Percentiles rank a stretch among this genome's conserved stretches.
These are phyloP conservation scores for Xiphorhynchus elegans DNA, from an alignment of 2,113 vertebrate species.

Conservation along the genomic window DNA sequence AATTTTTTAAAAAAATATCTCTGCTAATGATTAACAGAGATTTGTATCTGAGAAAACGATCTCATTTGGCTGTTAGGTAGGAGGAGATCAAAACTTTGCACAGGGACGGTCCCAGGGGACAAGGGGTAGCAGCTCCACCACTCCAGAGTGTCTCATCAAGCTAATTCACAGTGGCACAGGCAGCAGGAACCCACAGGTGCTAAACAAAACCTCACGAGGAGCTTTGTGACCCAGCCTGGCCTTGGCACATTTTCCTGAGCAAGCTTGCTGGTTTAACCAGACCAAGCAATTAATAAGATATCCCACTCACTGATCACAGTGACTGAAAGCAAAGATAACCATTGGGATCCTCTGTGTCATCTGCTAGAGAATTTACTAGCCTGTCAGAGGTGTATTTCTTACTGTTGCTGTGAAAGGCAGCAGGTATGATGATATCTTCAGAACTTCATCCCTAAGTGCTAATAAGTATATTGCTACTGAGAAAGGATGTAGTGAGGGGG, in stretches of 20 bases:
- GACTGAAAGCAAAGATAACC: neutral
- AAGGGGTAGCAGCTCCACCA: neutral
- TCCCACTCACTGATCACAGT: neutral
- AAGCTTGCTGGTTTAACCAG: neutral
- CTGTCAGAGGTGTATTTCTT: neutral
- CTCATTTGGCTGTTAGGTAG: conserved; percentile 42
- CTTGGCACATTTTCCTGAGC: neutral
- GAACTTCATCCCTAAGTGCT: neutral
- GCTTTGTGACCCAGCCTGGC: neutral
- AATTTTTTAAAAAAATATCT: neutral
- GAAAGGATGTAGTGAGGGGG: neutral
- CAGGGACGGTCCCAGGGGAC: neutral
- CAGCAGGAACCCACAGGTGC: conserved; percentile 7
- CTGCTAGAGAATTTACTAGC: neutral
- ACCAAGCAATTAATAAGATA: neutral
- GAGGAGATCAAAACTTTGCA: conserved; percentile 3
- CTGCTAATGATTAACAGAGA: conserved; percentile 19
- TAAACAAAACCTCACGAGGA: neutral
- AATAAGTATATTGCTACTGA: neutral
- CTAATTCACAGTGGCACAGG: neutral
- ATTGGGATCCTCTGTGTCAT: neutral
- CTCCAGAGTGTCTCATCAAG: neutral
- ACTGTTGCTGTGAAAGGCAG: neutral
- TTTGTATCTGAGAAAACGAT: conserved; percentile 16
- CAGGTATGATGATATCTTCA: neutral